phyloP scores from a whole-genome alignment of 1,140 invertebrate genomes.

The Laupala kohalensis region DNA sequence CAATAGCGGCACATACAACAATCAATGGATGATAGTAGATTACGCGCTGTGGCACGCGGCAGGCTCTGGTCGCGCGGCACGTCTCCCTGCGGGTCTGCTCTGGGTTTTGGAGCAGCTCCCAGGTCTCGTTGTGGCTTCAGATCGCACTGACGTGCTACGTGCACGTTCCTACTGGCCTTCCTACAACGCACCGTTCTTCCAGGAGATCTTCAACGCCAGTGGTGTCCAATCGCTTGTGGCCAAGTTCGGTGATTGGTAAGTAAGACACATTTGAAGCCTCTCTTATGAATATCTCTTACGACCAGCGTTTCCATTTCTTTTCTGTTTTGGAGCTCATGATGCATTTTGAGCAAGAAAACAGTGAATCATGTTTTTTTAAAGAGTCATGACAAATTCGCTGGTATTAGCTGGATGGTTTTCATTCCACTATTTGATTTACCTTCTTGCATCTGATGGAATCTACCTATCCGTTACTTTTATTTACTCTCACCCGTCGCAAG shows the following conservation, averaged over 20 bases:
- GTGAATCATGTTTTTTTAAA: too few species aligned
- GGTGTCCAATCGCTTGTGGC: conserved; percentile 40
- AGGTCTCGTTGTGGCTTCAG: conserved; percentile 29
- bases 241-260: conserved; percentile 50
- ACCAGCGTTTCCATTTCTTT: not conserved
- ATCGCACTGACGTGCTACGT: conserved; percentile 41
- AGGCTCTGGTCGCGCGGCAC: conserved; percentile 19
- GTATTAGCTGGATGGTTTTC: too few species aligned
- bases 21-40: conserved; percentile 64
- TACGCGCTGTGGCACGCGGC: conserved; percentile 45
- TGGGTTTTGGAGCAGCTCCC: conserved; percentile 53
- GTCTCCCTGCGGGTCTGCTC: conserved; percentile 32
- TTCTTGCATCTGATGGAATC: too few species aligned
- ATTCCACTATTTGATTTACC: too few species aligned
- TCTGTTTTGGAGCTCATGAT: too few species aligned
- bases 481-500: too few species aligned
- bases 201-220: conserved; percentile 47
- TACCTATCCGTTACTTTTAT: too few species aligned
- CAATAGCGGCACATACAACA: conserved; percentile 73
- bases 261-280: not conserved
- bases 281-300: not conserved
- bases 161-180: conserved; percentile 52
- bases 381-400: too few species aligned
- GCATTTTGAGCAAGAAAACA: too few species aligned
- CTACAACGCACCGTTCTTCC: conserved; percentile 60